These are phyloP conservation scores for Cyphomyrmex costatus DNA, from an alignment of 1,140 invertebrate species.

Conservation along the genomic window DNA sequence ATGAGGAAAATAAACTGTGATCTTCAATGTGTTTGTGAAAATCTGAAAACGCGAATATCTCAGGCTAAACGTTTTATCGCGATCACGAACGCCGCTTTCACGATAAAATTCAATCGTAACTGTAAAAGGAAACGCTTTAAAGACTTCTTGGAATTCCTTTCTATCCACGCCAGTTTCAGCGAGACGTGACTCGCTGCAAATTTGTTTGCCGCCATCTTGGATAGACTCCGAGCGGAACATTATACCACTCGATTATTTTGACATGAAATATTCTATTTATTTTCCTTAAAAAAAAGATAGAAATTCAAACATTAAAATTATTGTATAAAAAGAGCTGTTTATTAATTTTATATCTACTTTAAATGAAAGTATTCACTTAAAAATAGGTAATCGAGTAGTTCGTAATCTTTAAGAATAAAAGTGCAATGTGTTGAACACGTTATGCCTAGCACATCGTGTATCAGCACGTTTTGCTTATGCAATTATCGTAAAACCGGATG, in stretches of 20 bases:
- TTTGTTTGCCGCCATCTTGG: conserved; percentile 53
- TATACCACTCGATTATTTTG: conserved; percentile 36
- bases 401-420: neutral
- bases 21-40: neutral
- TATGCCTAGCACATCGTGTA: neutral
- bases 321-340: neutral
- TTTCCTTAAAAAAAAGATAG: neutral
- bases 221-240: conserved; percentile 15
- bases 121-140: conserved; percentile 48
- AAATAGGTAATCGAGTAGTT: neutral
- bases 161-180: conserved; percentile 50
- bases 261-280: conserved; percentile 14
- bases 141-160: conserved; percentile 59
- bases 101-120: conserved; percentile 55
- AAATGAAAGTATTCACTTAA: neutral
- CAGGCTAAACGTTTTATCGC: conserved; percentile 18
- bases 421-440: neutral
- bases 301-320: neutral
- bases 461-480: conserved; percentile 34
- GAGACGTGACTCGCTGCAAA: conserved; percentile 59
- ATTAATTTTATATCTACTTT: neutral
- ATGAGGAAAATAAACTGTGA: neutral
- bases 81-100: conserved; percentile 28
- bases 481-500: conserved; percentile 48
- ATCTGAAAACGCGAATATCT: conserved; percentile 17